Evolutionary conservation across 2,888 invertebrate genomes (phyloP).

Genomic region (Eulithis testata): DNA sequence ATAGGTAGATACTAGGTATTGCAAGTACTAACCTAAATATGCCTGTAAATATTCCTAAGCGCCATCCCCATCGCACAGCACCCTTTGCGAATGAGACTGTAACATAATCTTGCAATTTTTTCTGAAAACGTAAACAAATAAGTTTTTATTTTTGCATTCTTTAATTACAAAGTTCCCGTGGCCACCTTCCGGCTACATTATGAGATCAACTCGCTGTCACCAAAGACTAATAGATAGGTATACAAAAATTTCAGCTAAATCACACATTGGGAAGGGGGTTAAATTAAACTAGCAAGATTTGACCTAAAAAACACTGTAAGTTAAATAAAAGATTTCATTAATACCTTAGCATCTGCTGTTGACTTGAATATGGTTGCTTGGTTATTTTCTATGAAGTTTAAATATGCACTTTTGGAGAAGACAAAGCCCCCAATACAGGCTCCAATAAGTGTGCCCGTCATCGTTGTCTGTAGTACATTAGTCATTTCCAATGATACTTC

Average conservation of each 20-base stretch:
- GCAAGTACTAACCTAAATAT: slow-evolving; percentile 84
- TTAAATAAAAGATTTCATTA: no score
- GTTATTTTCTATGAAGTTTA: slow-evolving; percentile 89
- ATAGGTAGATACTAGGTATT: background rate
- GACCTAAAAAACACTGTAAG: no score
- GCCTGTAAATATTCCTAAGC: slow-evolving; percentile 87
- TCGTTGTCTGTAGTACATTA: slow-evolving; percentile 84
- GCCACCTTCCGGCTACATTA: no score
- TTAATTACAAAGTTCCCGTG: no score
- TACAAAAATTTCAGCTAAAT: no score
- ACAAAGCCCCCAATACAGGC: slow-evolving; percentile 87
- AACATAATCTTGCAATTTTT: slow-evolving; percentile 88
- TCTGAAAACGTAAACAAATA: slow-evolving; percentile 70
- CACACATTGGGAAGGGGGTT: no score
- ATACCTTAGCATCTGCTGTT: slow-evolving; percentile 88
- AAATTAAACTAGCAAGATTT: no score
- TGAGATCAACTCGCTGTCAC: no score
- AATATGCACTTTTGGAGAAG: slow-evolving; percentile 84
- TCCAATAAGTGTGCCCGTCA: slow-evolving; percentile 86
- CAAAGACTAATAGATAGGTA: no score
- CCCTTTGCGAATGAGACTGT: slow-evolving; percentile 89
- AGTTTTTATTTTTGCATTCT: no score
- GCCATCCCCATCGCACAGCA: slow-evolving; percentile 88
- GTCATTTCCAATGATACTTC: slow-evolving; percentile 85
- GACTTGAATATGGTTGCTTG: slow-evolving; percentile 88